Base-by-base conservation (phyloP, 2,113 vertebrate genomes). In the Drymodes brunneopygia region DNA sequence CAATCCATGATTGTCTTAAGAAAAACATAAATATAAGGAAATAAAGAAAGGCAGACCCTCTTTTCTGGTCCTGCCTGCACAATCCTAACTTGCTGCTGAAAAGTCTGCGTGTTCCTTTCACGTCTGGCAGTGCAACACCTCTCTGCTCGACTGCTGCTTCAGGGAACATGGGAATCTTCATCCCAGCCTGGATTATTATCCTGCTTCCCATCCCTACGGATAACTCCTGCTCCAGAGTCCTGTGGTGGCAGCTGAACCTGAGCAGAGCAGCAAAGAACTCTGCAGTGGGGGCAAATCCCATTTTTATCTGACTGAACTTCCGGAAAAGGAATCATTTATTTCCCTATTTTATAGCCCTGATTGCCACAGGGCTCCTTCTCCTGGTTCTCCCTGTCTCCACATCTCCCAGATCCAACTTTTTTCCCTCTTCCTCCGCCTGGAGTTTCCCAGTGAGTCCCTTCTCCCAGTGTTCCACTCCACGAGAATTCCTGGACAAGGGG, bases 341-440 rank as follows among this genome's bases (percentile, higher is more conserved):
- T 57, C 0, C 1, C 3, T 9, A 0, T 21, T 42, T 28, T 4
- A 15, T 2, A n/a, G 20, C 17, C 27, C 33, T 5, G 7, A 10
- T 10, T 71, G 54, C 13, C 44, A 13, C 2, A 17, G 20, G 19
- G 28, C 20, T 82, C 28, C 27, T 70, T 31, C 54, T 50, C 45
- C 45, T 40, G 21, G 0, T 17, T 35, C 24, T 62, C 15, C 23
- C 53, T 53, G 7, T 12, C 5, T 15, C 16, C 28, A 15, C 22
- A 21, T 33, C 35, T 54, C 38, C 60, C 35, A 18, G 4, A 45
- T 57, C 65, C 29, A 14, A 27, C 4, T 1, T 36, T 22, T 42
- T 51, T 17, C 7, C 12, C 9, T 3, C 0, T 16, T 78, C 2
- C 28, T 64, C 35, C 6, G 1, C 54, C 20, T 12, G 33, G 15